Base-by-base conservation (phyloP, 2,888 invertebrate genomes). In the Tiliacea aurago region DNA sequence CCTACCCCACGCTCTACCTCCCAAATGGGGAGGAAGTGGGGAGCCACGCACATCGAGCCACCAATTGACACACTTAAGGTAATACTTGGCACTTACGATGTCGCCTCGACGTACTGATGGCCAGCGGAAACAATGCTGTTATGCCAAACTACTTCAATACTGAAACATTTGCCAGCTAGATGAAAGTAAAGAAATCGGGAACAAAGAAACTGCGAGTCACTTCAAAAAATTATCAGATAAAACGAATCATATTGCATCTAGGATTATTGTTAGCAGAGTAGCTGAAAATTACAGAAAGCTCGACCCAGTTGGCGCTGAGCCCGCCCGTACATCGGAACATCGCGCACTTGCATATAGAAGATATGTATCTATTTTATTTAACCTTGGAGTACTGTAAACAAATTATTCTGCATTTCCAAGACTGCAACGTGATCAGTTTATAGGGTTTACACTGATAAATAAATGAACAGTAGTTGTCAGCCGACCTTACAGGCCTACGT, bases 41-140 rank as follows among this genome's bases (percentile, higher is more conserved):
- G 93, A 90, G 93, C 92, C 93, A 96, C 96, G 95, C 96, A 95
- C 96, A 95, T 95, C 94, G 92, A 94, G 91, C 94, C 93, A 93
- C 95, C 96, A 95, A 96, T 96, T 96, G 96, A 96, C 96, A 96
- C 95, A 96, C 96, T 96, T 95, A 95, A 94, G 93, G 94, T 94
- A 95, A 95, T 93, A 95, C 95, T 95, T 93, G 90, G 91, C 93
- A 94, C 93, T 95, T 93, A 93, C 90, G 91, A 92, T 90, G 90
- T 90, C 89, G 91, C 91, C 89, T 87, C 80, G 33, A 56, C 83
- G 87, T 73, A 88, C 92, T 91, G 89, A 90, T 91, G 89, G 90
- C 86, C 90, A 88, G 85, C 87, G 80, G 85, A 83, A 80, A 70
- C 75, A 75, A 79, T 69, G 65, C 76, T 67, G 77, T 70, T 76